These are phyloP conservation scores for Mercenaria mercenaria DNA, from an alignment of 1,140 invertebrate species.

Conservation along the genomic window DNA sequence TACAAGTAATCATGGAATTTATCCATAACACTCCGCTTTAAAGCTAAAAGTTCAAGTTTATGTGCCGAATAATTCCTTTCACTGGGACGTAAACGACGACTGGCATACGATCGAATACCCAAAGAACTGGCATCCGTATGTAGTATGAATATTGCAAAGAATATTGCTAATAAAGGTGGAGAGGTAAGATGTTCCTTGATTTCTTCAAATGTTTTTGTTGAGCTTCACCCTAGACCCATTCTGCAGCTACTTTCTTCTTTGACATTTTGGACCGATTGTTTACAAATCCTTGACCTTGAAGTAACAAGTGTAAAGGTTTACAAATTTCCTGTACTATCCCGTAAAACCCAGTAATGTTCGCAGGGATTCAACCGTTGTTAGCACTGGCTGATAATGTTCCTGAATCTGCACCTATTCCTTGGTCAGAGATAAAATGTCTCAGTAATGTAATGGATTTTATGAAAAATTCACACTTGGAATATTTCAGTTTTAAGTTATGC, in stretches of 20 bases:
- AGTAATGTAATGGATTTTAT: neutral
- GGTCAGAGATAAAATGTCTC: neutral
- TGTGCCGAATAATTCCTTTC: conserved; percentile 52
- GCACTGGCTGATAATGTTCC: neutral
- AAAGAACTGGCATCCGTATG: conserved; percentile 70
- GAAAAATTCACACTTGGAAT: neutral
- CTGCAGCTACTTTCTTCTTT: neutral
- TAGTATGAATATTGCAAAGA: conserved; percentile 37
- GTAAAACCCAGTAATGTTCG: neutral
- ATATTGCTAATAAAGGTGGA: conserved; percentile 10
- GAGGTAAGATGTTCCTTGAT: neutral
- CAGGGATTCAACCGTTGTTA: neutral
- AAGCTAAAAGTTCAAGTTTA: conserved; percentile 56
- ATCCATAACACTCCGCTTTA: conserved; percentile 46
- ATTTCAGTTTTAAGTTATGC: neutral
- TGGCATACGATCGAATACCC: conserved; percentile 73
- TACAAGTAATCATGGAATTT: conserved; percentile 58
- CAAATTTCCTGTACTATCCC: neutral
- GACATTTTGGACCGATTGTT: neutral
- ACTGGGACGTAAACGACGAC: conserved; percentile 21
- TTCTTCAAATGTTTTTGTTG: neutral
- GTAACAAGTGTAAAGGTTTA: neutral
- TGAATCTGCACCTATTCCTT: neutral
- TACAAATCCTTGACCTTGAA: neutral
- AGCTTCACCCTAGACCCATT: neutral